A percentile compares a stretch with the other conserved stretches of the same genome.
Conservation (phyloP, 1,140 invertebrate genomes). For the Diuraphis noxia region DNA sequence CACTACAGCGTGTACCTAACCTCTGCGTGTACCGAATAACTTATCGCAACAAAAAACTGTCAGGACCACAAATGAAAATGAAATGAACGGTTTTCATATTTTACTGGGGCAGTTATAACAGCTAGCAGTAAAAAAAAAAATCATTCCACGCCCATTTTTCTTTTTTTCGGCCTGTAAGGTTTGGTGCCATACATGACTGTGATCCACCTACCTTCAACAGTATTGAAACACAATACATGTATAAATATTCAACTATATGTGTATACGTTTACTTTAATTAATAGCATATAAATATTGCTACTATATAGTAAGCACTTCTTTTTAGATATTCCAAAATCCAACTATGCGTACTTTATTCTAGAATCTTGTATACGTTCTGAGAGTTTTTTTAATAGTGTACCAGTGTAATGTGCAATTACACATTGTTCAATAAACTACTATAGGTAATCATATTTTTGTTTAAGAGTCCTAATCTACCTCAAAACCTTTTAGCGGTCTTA, state of each 20-base stretch:
- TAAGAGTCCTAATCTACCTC: neutral
- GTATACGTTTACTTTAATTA: neutral
- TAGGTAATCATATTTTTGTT: neutral
- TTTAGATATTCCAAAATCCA: neutral
- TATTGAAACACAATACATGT: neutral
- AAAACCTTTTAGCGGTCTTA: neutral
- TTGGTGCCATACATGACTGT: neutral
- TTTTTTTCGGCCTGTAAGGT: conserved; percentile 23
- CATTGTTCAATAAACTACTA: neutral
- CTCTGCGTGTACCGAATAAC: neutral
- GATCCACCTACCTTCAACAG: conserved; percentile 6
- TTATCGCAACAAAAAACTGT: conserved; percentile 9
- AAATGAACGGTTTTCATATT: conserved; percentile 38
- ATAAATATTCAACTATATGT: neutral
- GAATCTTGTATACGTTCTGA: neutral
- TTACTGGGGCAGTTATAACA: conserved; percentile 39
- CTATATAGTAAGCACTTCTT: neutral
- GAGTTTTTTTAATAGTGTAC: neutral
- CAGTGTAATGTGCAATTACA: neutral
- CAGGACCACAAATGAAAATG: conserved; percentile 26
- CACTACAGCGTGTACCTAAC: neutral
- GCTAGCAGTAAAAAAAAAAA: conserved; percentile 36
- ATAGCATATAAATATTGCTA: neutral
- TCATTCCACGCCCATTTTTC: conserved; percentile 20
- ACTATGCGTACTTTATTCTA: neutral